These are phyloP conservation scores for Nomada ruficornis DNA, from an alignment of 2,888 invertebrate species.

Conservation along the genomic window DNA sequence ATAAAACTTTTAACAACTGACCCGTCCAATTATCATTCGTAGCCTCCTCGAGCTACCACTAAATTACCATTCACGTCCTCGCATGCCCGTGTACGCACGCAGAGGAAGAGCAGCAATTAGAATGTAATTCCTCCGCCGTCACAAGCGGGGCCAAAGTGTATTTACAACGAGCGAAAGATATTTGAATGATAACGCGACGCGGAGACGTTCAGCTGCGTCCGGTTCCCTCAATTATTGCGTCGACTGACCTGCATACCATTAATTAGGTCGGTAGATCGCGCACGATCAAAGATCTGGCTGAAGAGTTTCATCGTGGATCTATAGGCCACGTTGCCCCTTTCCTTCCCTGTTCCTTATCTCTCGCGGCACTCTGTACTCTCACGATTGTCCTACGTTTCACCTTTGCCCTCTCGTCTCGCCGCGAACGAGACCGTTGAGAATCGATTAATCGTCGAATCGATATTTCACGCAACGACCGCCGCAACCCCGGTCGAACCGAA, in stretches of 20 bases:
- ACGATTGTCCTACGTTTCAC: slow-evolving; percentile 56
- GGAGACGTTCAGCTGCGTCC: slow-evolving; percentile 51
- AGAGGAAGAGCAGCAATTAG: slow-evolving; percentile 4
- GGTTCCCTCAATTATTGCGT: slow-evolving; percentile 62
- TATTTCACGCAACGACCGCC: slow-evolving; percentile 40
- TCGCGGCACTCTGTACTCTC: slow-evolving; percentile 48
- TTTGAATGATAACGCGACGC: slow-evolving; percentile 36
- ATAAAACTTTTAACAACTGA: neutral
- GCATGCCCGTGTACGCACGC: neutral
- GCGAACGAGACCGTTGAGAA: slow-evolving; percentile 66
- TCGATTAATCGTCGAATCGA: slow-evolving; percentile 68
- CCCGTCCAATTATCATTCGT: neutral
- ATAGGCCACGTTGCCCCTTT: slow-evolving; percentile 6
- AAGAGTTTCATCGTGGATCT: slow-evolving; percentile 47
- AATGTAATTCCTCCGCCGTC: slow-evolving; percentile 31
- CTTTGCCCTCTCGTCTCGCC: slow-evolving; percentile 37
- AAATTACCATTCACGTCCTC: slow-evolving; percentile 10
- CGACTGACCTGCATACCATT: slow-evolving; percentile 61
- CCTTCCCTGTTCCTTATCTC: slow-evolving; percentile 35
- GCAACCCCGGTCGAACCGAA: slow-evolving; percentile 8
- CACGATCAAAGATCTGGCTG: slow-evolving; percentile 53
- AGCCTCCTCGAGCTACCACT: neutral
- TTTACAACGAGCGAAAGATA: slow-evolving; percentile 29
- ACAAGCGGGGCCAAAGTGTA: neutral
- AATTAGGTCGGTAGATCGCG: slow-evolving; percentile 65